Percentiles rank a stretch among this genome's conserved stretches.
These are phyloP conservation scores for Drosophila gaucha DNA, from an alignment of 2,888 invertebrate species.

Conservation along the genomic window DNA sequence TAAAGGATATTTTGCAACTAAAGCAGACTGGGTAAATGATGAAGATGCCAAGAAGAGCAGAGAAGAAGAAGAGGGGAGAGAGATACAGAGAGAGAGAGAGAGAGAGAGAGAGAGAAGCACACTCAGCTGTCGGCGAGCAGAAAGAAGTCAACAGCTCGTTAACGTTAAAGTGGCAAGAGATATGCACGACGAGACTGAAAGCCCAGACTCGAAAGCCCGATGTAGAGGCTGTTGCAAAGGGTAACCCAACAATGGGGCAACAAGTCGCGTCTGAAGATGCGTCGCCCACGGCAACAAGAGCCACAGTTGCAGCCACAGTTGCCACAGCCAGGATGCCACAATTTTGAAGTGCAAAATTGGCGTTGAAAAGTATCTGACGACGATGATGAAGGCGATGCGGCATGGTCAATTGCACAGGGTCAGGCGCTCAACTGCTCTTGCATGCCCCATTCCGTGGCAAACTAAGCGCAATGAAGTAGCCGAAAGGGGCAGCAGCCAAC, in stretches of 20 bases:
- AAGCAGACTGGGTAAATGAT: conserved; percentile 44
- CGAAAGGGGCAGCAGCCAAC: too few relatives aligned
- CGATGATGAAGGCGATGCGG: conserved; percentile 35
- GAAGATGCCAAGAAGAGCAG: conserved; percentile 46
- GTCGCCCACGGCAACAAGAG: conserved; percentile 66
- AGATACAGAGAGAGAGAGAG: not conserved
- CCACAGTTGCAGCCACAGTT: not conserved
- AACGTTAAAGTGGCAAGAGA: conserved; percentile 80
- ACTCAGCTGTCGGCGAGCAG: conserved; percentile 72
- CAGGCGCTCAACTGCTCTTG: conserved; percentile 27
- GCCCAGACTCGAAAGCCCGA: conserved; percentile 12
- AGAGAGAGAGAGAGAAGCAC: conserved; percentile 35
- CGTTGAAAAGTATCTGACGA: conserved; percentile 77
- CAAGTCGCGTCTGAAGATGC: conserved; percentile 76
- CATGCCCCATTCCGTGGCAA: conserved; percentile 45
- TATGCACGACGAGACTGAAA: conserved; percentile 63
- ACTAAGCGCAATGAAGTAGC: conserved; percentile 69
- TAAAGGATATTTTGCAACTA: conserved; percentile 43
- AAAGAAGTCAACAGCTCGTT: conserved; percentile 81
- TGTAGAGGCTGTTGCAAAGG: conserved; percentile 32
- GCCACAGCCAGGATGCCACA: conserved; percentile 43
- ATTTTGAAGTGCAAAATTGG: conserved; percentile 75
- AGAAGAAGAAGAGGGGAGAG: conserved; percentile 1
- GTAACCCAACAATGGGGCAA: conserved; percentile 78
- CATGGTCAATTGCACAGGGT: conserved; percentile 77